Evolutionary conservation across 2,888 invertebrate species (phyloP), one percentile per base, ranked within the genome.

Genomic region (Rugalucina vietnamica): DNA sequence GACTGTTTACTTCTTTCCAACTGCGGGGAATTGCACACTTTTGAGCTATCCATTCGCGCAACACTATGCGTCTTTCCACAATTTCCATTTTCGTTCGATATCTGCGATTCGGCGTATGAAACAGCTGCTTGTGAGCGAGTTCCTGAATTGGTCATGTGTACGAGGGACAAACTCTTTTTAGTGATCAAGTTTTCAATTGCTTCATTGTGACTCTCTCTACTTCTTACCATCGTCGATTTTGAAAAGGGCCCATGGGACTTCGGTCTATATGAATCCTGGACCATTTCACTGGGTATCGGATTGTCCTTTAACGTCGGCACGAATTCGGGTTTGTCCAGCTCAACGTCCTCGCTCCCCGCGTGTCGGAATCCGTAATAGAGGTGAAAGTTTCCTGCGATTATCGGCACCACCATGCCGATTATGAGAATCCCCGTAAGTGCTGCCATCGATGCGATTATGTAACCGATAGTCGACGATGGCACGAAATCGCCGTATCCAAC

Each of bases 321-420:
- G 50, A 87, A 87, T 60, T 87, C 85, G 14, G 87, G 87, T 69
- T 84, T 87, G 8, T 57, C 60, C 12, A 82, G 74, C 69, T 80
- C 79, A 36, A 85, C 73, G 34, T 85, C 84, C 8, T 85, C 81
- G 43, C 81, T 78, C 0, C 88, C 88, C 21, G 88, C 88, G 34
- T 88, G 79, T 29, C 88, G 82, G 43, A 90, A 88, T 4, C 89
- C 90, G 82, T 94, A 93, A 84, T 93, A 94, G 10, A 92, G 85
- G 37, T 93, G 90, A 75, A 94, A 94, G 79, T 94, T 94, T 50
- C 91, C 93, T 29, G 93, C 93, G 57, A 94, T 93, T 29, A 94
- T 92, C 2, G 94, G 94, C 0, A 94, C 93, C 1, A 93, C 92
- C 84, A 94, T 90, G 1, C 92, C 93, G n/a, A 94, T 91, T 14